Percentiles rank a stretch among this genome's conserved stretches.
These are phyloP conservation scores for Melanotus villosus DNA, from an alignment of 2,888 invertebrate genomes.

Conservation along the genomic window DNA sequence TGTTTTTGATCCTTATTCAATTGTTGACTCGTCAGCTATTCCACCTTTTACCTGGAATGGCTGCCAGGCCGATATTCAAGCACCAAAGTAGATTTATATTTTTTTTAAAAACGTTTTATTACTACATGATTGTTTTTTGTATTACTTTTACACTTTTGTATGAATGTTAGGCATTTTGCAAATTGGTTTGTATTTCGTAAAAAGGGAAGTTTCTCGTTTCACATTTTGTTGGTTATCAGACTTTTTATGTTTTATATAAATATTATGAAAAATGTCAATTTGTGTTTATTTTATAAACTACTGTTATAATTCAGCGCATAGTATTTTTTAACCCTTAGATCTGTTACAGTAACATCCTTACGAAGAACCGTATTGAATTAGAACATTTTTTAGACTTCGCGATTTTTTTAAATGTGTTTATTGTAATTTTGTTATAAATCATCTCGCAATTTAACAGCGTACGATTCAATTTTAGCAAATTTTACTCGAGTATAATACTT, in stretches of 20 bases:
- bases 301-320: constrained; percentile 63
- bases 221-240: constrained; percentile 69
- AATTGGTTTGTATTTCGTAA: constrained; percentile 62
- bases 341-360: neutral
- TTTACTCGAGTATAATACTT: too few relatives aligned
- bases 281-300: constrained; percentile 69
- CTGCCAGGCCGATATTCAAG: constrained; percentile 41
- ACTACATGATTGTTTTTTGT: constrained; percentile 68
- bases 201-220: constrained; percentile 66
- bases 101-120: constrained; percentile 59
- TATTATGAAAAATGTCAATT: constrained; percentile 67
- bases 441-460: too few relatives aligned
- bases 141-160: constrained; percentile 69
- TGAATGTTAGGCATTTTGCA: constrained; percentile 68
- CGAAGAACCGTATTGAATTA: neutral
- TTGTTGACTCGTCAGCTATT: constrained; percentile 66
- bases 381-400: neutral
- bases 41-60: constrained; percentile 43
- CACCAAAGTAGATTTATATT: constrained; percentile 67
- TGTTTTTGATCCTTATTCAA: constrained; percentile 65
- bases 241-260: constrained; percentile 70
- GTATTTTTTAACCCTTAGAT: constrained; percentile 23
- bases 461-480: too few relatives aligned
- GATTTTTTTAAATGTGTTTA: too few relatives aligned
- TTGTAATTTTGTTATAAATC: too few relatives aligned